Base-by-base conservation (phyloP, 1,140 invertebrate genomes). In the Drosophila paulistorum region DNA sequence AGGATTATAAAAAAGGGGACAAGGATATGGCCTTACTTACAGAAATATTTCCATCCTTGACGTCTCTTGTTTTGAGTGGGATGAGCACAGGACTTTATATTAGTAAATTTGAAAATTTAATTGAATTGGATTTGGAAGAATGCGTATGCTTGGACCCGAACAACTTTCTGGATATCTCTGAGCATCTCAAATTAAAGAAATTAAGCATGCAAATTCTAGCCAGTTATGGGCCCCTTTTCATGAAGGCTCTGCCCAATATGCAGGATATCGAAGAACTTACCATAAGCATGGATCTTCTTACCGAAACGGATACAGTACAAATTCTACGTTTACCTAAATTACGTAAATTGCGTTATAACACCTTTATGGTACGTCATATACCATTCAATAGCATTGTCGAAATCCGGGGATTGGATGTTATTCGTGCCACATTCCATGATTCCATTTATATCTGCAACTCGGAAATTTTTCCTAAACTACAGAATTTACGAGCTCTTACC, bases 231-330 rank as follows among this genome's bases (percentile, higher is more conserved):
- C 26, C 69, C 23, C 11, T 39, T 1, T 76, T 68, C 13, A 60
- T 70, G 7, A 35, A 20, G 10, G 66, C 73, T 39, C 37, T 76
- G 6, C 10, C n/a, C 2, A 10, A n/a, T 2, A 37, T 70, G 6
- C 14, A 26, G 20, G 42, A 64, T 13, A 42, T 76, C 42, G 65
- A 76, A 26, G 74, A 76, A 42, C 51, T 76, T 4, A 55, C 76
- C 13, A 1, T 76, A 20, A 66, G 63, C 5, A 48, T 76, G 41
- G 65, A 76, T 5, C 14, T 45, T 33, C 66, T 75, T 1, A 23
- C 14, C 10, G n/a, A 30, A 1, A 39, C 76, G 11, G 69, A 64
- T 33, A 41, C 54, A 14, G 42, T 9, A 9, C 20, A 65, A 17
- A 20, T 76, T 0, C 13, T 76, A 23, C 9, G 30, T 7, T 55